These are phyloP conservation scores for Ctenopoma multispine DNA, from an alignment of 2,797 vertebrate genomes.

Conservation along the genomic window DNA sequence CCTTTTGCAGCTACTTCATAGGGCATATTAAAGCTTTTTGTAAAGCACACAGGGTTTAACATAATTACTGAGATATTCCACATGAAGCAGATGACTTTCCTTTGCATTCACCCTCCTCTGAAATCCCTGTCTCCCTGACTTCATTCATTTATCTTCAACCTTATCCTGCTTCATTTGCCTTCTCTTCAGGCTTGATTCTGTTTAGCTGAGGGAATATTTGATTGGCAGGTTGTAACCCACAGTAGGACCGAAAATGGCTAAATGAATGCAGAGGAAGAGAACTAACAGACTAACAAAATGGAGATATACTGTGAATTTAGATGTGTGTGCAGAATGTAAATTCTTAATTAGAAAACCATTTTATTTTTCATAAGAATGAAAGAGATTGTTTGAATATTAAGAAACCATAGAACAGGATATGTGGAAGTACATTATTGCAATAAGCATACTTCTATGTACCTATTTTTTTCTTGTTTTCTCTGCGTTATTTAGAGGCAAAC, in stretches of 20 bases:
- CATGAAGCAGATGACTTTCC: conserved; percentile 49
- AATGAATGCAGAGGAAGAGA: not conserved
- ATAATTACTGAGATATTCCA: conserved; percentile 48
- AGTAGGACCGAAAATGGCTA: conserved; percentile 28
- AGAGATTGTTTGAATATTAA: not conserved
- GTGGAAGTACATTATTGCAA: not conserved
- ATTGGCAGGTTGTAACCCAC: conserved; percentile 60
- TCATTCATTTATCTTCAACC: conserved; percentile 51
- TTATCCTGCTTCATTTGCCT: conserved; percentile 35
- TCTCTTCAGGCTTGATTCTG: conserved; percentile 42
- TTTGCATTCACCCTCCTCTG: conserved; percentile 21
- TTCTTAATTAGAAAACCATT: no score
- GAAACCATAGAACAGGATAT: not conserved
- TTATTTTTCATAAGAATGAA: not conserved
- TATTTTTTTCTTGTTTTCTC: not conserved
- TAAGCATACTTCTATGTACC: not conserved
- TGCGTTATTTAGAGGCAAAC: not conserved
- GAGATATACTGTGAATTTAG: not conserved
- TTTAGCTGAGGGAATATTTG: conserved; percentile 57
- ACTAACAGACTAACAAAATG: not conserved
- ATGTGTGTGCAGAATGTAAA: not conserved
- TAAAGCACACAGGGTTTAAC: conserved; percentile 49
- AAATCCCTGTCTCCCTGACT: conserved; percentile 44
- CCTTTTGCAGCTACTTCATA: conserved; percentile 51
- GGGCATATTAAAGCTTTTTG: conserved; percentile 43